Conservation (phyloP, 2,888 invertebrate species). For the Bellardia bayeri region DNA sequence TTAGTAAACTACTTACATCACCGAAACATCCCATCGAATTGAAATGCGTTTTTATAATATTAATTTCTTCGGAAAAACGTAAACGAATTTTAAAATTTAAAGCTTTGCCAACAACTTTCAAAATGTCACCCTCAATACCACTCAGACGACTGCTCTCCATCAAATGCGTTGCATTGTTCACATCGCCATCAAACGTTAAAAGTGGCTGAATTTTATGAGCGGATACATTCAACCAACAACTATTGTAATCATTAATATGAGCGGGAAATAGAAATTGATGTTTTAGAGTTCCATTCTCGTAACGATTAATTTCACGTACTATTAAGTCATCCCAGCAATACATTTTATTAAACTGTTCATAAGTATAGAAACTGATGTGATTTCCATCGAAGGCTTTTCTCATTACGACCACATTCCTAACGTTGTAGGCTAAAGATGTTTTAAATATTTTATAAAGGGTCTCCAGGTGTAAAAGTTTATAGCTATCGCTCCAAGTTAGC, state of each 20-base stretch:
- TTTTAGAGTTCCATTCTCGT: conserved; percentile 63
- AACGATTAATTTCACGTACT: conserved; percentile 75
- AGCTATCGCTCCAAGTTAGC: conserved; percentile 66
- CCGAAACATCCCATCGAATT: conserved; percentile 77
- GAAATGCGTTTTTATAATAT: conserved; percentile 63
- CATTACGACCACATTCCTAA: conserved; percentile 79
- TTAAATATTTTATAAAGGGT: conserved; percentile 74
- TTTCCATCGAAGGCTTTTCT: conserved; percentile 54
- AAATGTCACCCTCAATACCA: conserved; percentile 80
- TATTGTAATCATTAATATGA: conserved; percentile 71
- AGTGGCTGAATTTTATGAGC: conserved; percentile 76
- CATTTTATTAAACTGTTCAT: conserved; percentile 50
- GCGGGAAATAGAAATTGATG: conserved; percentile 76
- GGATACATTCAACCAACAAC: conserved; percentile 78
- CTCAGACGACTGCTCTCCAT: conserved; percentile 71
- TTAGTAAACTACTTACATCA: conserved; percentile 72
- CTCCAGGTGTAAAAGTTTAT: background rate
- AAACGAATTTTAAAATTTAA: conserved; percentile 78
- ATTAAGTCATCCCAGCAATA: conserved; percentile 67
- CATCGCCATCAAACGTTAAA: conserved; percentile 77
- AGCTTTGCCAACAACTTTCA: conserved; percentile 75
- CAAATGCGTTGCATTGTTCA: conserved; percentile 61
- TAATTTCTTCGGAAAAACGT: conserved; percentile 72
- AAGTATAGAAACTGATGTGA: conserved; percentile 71
- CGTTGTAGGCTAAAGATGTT: conserved; percentile 73